Conservation (phyloP, 2,797 vertebrate genomes). For the Apodemus agrarius region DNA sequence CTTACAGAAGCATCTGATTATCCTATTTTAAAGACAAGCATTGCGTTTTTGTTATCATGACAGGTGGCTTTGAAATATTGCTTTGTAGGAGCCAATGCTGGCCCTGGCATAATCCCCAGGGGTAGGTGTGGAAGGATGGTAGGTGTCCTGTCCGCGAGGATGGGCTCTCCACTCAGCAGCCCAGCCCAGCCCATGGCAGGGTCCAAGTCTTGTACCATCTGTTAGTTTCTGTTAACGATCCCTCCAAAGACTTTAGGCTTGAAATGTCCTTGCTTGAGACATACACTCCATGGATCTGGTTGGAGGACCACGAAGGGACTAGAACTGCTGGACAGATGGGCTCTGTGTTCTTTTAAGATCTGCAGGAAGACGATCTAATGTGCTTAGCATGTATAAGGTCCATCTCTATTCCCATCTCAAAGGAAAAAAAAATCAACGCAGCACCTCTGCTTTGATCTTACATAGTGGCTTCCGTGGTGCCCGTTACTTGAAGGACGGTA, state of each 20-base stretch:
- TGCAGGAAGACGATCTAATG: neutral
- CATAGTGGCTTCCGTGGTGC: neutral
- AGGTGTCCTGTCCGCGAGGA: neutral
- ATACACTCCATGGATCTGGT: neutral
- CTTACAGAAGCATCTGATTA: constrained; percentile 32
- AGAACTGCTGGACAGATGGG: neutral
- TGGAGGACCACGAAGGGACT: neutral
- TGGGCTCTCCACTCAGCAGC: neutral
- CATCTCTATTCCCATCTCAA: neutral
- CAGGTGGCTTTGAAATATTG: neutral
- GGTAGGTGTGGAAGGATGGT: neutral
- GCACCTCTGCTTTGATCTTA: neutral
- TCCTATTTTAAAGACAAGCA: neutral
- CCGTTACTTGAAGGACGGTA: constrained; percentile 8
- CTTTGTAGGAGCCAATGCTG: neutral
- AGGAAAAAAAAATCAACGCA: neutral
- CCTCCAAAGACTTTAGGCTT: neutral
- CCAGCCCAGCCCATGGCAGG: neutral
- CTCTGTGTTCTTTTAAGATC: neutral
- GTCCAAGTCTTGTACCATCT: neutral
- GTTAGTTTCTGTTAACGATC: neutral
- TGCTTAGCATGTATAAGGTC: neutral
- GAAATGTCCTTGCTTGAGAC: neutral
- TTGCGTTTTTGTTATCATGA: neutral
- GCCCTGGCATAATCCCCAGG: neutral